Evolutionary conservation across 2,797 vertebrate genomes (phyloP).

Genomic region (Erithacus rubecula): DNA sequence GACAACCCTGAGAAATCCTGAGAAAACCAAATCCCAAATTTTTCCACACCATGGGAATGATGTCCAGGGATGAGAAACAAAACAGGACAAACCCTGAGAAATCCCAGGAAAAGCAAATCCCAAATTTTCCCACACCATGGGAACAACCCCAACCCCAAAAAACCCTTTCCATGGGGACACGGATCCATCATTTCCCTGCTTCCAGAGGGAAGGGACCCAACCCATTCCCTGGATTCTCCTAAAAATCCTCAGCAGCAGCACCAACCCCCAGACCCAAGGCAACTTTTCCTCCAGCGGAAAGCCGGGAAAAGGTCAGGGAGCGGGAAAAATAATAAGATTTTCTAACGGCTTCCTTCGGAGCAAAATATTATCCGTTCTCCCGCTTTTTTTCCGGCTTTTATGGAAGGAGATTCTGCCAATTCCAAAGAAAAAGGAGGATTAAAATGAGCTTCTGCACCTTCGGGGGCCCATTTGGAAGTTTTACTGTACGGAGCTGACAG

Average conservation of each 20-base stretch:
- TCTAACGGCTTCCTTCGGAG: conserved; percentile 81
- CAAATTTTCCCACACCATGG: no score
- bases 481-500: conserved; percentile 87
- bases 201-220: accelerated
- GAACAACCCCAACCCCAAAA: accelerated
- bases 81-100: no score
- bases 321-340: conserved; percentile 76
- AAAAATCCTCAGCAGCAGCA: accelerated
- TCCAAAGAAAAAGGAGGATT: conserved; percentile 84
- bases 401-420: conserved; percentile 85
- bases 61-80: no score
- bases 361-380: conserved; percentile 83
- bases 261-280: conserved; percentile 9
- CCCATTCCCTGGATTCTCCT: not conserved
- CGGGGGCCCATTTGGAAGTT: conserved; percentile 88
- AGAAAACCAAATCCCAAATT: no score
- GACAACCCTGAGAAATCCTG: no score
- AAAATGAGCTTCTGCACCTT: conserved; percentile 87
- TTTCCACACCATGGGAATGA: no score
- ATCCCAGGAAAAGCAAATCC: no score
- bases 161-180: accelerated
- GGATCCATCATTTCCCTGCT: accelerated
- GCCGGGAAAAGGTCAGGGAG: conserved; percentile 76
- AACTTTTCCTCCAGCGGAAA: conserved; percentile 59
- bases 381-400: conserved; percentile 78